A percentile compares a stretch with the other conserved stretches of the same genome.
Evolutionary conservation across 2,888 invertebrate species (phyloP).

Genomic region (Desoria tigrina): DNA sequence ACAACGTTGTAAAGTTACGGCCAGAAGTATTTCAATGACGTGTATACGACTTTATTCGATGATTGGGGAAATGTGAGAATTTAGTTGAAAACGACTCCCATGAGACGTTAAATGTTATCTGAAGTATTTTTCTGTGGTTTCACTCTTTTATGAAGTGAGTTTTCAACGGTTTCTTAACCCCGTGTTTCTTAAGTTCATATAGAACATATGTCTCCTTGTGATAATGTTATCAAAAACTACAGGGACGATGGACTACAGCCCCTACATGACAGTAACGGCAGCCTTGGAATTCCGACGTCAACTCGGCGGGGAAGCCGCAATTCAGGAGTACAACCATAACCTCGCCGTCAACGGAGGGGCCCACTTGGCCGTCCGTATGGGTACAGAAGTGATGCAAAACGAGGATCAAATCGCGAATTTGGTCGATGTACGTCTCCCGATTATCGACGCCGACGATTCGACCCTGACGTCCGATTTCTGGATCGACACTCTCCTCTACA

Average conservation of each 20-base stretch:
- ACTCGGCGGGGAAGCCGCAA: constrained; percentile 40
- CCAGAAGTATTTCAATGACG: no score
- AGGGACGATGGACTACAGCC: constrained; percentile 47
- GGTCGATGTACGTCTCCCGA: constrained; percentile 41
- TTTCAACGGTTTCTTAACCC: no score
- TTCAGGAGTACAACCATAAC: constrained; percentile 38
- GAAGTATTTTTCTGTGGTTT: no score
- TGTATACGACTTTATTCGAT: no score
- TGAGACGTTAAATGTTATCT: no score
- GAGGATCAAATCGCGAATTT: constrained; percentile 35
- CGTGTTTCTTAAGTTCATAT: no score
- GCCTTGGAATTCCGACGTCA: constrained; percentile 37
- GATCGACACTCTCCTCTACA: constrained; percentile 30
- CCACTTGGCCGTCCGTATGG: constrained; percentile 22
- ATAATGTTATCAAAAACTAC: no score
- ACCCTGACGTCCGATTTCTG: constrained; percentile 15
- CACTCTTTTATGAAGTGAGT: no score
- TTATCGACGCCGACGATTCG: constrained; percentile 23
- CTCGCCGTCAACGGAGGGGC: constrained; percentile 37
- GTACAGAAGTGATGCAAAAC: constrained; percentile 30
- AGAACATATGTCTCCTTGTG: no score
- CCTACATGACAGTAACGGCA: constrained; percentile 39
- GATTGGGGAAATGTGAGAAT: no score
- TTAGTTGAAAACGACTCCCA: no score
- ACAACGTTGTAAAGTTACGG: no score